phyloP scores from a whole-genome alignment of 1,140 invertebrate genomes.

The Palaemon carinicauda region DNA sequence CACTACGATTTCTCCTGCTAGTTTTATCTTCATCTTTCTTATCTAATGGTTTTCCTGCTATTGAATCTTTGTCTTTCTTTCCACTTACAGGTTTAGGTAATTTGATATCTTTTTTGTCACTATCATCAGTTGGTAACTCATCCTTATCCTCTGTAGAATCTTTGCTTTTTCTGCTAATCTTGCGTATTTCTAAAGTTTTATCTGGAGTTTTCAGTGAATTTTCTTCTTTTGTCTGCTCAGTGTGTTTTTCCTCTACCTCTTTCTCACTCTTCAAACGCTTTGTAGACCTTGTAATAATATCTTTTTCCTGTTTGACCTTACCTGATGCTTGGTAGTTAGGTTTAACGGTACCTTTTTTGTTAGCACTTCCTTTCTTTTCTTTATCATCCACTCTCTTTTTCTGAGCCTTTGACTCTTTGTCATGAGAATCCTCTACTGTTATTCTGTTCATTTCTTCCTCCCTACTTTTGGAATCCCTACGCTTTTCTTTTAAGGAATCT shows the following conservation, averaged over 20 bases:
- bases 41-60: background rate
- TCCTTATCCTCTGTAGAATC: slow-evolving; percentile 20
- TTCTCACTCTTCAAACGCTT: slow-evolving; percentile 34
- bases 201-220: slow-evolving; percentile 10
- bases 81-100: background rate
- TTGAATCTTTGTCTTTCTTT: background rate
- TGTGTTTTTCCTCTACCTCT: background rate
- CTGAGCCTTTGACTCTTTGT: slow-evolving; percentile 17
- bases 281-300: slow-evolving; percentile 40
- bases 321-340: background rate
- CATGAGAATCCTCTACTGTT: slow-evolving; percentile 32
- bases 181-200: background rate
- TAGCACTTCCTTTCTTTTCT: background rate
- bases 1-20: background rate
- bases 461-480: slow-evolving; percentile 26
- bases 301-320: slow-evolving; percentile 36
- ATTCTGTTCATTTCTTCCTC: slow-evolving; percentile 49
- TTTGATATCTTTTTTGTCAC: slow-evolving; percentile 10
- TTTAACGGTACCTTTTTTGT: background rate
- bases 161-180: slow-evolving; percentile 7
- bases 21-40: slow-evolving; percentile 24
- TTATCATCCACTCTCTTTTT: slow-evolving; percentile 22
- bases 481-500: slow-evolving; percentile 31
- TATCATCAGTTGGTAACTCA: background rate
- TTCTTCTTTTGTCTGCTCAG: slow-evolving; percentile 15